Percentiles rank a stretch among this genome's conserved stretches.
Evolutionary conservation across 1,140 invertebrate species (phyloP).

Genomic region (Leptoteleia sp.): DNA sequence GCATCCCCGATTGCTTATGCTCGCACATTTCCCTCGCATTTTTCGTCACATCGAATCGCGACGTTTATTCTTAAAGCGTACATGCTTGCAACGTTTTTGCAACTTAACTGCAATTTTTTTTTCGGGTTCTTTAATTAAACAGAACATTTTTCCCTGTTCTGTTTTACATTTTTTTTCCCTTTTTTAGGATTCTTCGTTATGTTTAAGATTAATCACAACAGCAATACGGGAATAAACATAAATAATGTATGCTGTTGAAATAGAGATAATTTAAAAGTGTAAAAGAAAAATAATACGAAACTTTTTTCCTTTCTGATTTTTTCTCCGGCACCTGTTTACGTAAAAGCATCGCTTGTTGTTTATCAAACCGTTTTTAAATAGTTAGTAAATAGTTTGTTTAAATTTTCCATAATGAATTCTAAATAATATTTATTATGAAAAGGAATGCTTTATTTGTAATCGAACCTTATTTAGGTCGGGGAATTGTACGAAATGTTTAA

Average conservation of each 20-base stretch:
- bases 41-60: constrained; percentile 1
- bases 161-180: too few relatives aligned
- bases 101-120: constrained; percentile 4
- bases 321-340: neutral
- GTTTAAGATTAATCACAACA: too few relatives aligned
- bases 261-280: too few relatives aligned
- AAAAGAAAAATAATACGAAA: constrained; percentile 31
- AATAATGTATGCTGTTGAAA: too few relatives aligned
- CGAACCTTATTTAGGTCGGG: too few relatives aligned
- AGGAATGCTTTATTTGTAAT: too few relatives aligned
- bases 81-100: neutral
- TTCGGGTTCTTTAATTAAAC: too few relatives aligned
- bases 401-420: constrained; percentile 29
- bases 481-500: too few relatives aligned
- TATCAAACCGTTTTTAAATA: constrained; percentile 16
- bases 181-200: too few relatives aligned
- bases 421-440: constrained; percentile 43
- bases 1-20: constrained; percentile 46
- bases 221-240: too few relatives aligned
- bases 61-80: neutral
- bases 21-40: constrained; percentile 27
- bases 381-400: constrained; percentile 26
- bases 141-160: too few relatives aligned
- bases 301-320: constrained; percentile 16
- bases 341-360: constrained; percentile 21